Percentiles rank a stretch among this genome's conserved stretches.
Evolutionary conservation across 2,888 invertebrate species (phyloP).

Genomic region (Autographa gamma): DNA sequence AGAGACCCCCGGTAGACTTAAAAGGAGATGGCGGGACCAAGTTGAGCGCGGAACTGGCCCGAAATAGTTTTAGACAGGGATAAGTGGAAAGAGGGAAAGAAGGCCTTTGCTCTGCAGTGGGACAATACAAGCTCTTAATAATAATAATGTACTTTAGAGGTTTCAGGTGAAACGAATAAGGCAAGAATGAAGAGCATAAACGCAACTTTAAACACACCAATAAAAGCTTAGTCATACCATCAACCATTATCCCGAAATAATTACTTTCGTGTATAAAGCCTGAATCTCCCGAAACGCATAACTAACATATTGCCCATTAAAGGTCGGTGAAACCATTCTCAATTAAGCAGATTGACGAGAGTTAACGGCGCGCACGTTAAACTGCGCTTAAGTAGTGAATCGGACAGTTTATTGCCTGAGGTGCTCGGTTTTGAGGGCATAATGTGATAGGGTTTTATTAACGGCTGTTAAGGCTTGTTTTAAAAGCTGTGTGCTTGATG

Average conservation of each 20-base stretch:
- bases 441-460: conserved; percentile 64
- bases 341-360: conserved; percentile 86
- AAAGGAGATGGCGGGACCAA: too few species aligned
- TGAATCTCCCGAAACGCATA: conserved; percentile 57
- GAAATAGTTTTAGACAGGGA: too few species aligned
- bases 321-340: conserved; percentile 79
- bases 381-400: conserved; percentile 83
- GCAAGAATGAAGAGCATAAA: not conserved
- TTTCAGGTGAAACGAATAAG: too few species aligned
- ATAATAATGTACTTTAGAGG: too few species aligned
- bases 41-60: too few species aligned
- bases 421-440: conserved; percentile 71
- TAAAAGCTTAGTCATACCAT: conserved; percentile 20
- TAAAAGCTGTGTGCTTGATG: conserved; percentile 56
- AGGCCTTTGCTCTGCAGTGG: too few species aligned
- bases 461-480: conserved; percentile 60
- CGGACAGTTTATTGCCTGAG: conserved; percentile 82
- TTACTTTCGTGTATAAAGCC: conserved; percentile 46
- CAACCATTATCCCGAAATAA: conserved; percentile 49
- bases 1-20: too few species aligned
- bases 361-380: conserved; percentile 81
- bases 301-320: conserved; percentile 74
- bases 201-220: not conserved
- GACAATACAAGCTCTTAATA: too few species aligned
- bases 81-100: too few species aligned